Conservation (phyloP, 37 sponge, comb jelly and placozoan genomes). For the Oopsacas minuta region DNA sequence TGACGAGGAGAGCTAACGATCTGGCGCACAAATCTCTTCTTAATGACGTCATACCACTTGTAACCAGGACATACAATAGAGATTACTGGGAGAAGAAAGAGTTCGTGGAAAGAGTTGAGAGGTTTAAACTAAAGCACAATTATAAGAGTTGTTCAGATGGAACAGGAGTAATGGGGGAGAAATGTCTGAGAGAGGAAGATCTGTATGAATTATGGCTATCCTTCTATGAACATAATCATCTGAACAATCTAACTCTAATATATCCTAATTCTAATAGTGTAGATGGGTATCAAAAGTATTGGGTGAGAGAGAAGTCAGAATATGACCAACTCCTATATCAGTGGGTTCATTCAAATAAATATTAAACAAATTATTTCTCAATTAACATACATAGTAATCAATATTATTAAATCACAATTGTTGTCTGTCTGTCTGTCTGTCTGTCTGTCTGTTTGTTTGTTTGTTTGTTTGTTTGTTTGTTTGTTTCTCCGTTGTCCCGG, state of each 20-base stretch:
- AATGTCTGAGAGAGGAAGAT: neutral
- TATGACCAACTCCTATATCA: neutral
- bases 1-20: slow-evolving; percentile 60
- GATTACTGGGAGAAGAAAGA: neutral
- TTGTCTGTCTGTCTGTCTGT: too few relatives aligned
- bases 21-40: slow-evolving; percentile 66
- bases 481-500: too few relatives aligned
- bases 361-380: neutral
- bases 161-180: neutral
- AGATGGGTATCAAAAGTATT: neutral
- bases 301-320: neutral
- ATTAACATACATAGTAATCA: too few relatives aligned
- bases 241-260: neutral
- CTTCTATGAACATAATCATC: neutral
- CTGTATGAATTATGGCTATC: neutral
- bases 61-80: neutral
- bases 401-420: too few relatives aligned
- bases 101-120: neutral
- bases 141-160: neutral
- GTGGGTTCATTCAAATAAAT: neutral
- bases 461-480: too few relatives aligned
- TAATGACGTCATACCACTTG: slow-evolving; percentile 59
- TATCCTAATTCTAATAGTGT: neutral
- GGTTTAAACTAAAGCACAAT: neutral
- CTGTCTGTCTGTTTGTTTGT: too few relatives aligned